These are phyloP conservation scores for Mystacides longicornis DNA, from an alignment of 2,888 invertebrate genomes.

Conservation along the genomic window DNA sequence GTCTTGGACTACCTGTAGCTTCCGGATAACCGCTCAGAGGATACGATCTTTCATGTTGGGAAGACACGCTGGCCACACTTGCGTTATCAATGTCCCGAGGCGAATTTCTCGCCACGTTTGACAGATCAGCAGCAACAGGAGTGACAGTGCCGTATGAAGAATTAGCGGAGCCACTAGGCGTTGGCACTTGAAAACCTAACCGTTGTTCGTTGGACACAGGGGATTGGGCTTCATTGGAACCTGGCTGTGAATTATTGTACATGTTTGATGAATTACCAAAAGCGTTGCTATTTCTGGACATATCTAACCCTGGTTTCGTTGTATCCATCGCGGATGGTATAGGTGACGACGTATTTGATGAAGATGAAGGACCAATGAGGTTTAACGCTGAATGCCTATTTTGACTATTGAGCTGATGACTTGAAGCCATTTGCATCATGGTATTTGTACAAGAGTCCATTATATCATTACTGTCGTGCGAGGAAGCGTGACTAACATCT, in stretches of 20 bases:
- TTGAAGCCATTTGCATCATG: conserved; percentile 25
- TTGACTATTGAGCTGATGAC: conserved; percentile 23
- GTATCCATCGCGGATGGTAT: conserved; percentile 22
- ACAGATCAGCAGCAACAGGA: conserved; percentile 24
- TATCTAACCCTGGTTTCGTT: conserved; percentile 19
- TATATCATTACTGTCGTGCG: conserved; percentile 26
- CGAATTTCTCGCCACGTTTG: conserved; percentile 27
- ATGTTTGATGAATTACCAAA: conserved; percentile 16
- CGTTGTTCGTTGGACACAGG: conserved; percentile 25
- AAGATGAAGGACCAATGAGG: conserved; percentile 25
- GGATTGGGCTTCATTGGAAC: conserved; percentile 23
- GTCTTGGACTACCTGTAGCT: conserved; percentile 28
- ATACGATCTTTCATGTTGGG: conserved; percentile 36
- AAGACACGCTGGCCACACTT: conserved; percentile 23
- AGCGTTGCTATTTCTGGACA: conserved; percentile 12
- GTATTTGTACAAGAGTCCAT: conserved; percentile 27
- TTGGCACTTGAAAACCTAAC: conserved; percentile 26
- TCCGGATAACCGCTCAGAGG: conserved; percentile 34
- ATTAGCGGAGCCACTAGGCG: conserved; percentile 25
- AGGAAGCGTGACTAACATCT: conserved; percentile 25
- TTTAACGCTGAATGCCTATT: conserved; percentile 26
- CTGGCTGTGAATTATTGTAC: conserved; percentile 20
- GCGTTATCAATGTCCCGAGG: conserved; percentile 32
- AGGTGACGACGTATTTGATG: conserved; percentile 24
- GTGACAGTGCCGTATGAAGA: conserved; percentile 24